phyloP scores from a whole-genome alignment of 1,140 invertebrate genomes.

The Lepidurus couesii region DNA sequence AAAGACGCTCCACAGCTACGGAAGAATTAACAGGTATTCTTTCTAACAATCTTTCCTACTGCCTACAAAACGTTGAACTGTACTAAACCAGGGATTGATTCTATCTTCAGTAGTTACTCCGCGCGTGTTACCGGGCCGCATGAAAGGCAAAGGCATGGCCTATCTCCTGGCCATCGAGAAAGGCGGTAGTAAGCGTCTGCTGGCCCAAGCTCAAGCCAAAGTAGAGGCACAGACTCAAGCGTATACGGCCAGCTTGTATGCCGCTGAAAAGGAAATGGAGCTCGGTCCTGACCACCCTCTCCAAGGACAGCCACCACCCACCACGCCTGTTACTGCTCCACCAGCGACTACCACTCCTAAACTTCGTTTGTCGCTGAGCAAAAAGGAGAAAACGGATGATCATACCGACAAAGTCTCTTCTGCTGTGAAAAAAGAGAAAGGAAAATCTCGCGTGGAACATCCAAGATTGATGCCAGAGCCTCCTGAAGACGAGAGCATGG shows the following conservation, averaged over 20 bases:
- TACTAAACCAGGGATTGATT: neutral
- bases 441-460: neutral
- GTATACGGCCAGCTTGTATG: constrained; percentile 1
- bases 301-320: neutral
- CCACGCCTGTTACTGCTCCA: too few species aligned
- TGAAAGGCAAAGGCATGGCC: constrained; percentile 32
- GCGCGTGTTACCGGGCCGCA: constrained; percentile 27
- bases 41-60: neutral
- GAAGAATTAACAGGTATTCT: neutral
- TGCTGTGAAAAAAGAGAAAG: neutral
- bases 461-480: neutral
- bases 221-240: neutral
- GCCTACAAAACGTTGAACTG: neutral
- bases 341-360: neutral
- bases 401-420: neutral
- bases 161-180: constrained; percentile 33
- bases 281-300: neutral
- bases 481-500: neutral
- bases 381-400: neutral
- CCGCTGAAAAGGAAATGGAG: neutral
- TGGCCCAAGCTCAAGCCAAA: constrained; percentile 31
- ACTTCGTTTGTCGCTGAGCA: neutral
- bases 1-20: neutral
- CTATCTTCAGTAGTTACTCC: neutral
- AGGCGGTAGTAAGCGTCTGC: constrained; percentile 30